Percentiles rank a stretch among this genome's conserved stretches.
These are phyloP conservation scores for Philereme vetulata DNA, from an alignment of 2,888 invertebrate species.

Conservation along the genomic window DNA sequence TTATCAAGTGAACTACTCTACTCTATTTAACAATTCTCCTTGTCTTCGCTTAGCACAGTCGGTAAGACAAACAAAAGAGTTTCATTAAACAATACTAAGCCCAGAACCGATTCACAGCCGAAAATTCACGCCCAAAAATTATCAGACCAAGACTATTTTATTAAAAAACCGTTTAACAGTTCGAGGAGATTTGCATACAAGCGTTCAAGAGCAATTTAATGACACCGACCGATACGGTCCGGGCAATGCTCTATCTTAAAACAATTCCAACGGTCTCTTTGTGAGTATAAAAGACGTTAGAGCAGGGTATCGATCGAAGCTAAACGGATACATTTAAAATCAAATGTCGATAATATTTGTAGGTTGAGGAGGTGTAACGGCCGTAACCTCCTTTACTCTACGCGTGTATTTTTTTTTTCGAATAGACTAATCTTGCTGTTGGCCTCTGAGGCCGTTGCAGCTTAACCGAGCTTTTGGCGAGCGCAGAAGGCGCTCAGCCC, in stretches of 20 bases:
- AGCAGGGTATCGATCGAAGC: conserved; percentile 9
- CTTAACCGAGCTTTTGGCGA: no score
- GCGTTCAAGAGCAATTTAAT: conserved; percentile 43
- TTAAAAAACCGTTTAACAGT: conserved; percentile 65
- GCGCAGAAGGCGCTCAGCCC: no score
- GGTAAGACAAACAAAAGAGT: conserved; percentile 19
- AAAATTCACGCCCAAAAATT: conserved; percentile 70
- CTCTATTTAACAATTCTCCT: no score
- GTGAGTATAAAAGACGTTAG: conserved; percentile 14
- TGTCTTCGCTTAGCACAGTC: no score
- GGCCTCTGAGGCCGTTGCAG: no score
- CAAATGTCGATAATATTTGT: no score
- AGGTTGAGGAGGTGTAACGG: no score
- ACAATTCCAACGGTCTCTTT: conserved; percentile 34
- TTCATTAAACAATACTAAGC: conserved; percentile 16
- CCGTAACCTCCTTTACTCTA: no score
- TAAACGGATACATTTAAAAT: no score
- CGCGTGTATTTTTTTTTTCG: no score
- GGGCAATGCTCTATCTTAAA: conserved; percentile 28
- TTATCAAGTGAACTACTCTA: no score
- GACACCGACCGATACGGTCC: conserved; percentile 26
- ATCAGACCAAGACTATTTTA: conserved; percentile 67
- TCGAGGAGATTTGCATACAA: conserved; percentile 70
- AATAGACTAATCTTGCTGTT: no score
- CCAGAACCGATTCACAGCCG: conserved; percentile 49